Conservation (phyloP, 2,113 vertebrate genomes). For the Crotophaga sulcirostris region DNA sequence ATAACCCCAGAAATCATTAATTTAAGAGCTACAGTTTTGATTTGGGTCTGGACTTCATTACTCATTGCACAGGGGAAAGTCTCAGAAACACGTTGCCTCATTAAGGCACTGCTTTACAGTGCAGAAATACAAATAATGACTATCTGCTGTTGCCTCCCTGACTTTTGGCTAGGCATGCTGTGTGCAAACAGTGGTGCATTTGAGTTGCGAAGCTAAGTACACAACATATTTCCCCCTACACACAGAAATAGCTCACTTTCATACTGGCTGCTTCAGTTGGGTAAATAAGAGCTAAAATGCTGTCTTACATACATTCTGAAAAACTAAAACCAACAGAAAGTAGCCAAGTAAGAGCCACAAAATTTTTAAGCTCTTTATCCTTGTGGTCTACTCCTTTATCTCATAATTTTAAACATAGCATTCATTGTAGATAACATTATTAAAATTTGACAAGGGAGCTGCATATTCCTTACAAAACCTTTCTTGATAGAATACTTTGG, state of each 20-base stretch:
- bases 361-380: neutral
- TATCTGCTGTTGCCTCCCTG: neutral
- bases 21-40: neutral
- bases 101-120: neutral
- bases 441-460: neutral
- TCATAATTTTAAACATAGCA: neutral
- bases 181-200: neutral
- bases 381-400: neutral
- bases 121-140: neutral
- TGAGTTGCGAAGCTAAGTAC: neutral
- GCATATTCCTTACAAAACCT: neutral
- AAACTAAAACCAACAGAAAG: neutral
- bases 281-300: neutral
- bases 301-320: neutral
- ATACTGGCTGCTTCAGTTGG: neutral
- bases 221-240: neutral
- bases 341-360: neutral
- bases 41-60: neutral
- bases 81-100: neutral
- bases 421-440: neutral
- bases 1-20: neutral
- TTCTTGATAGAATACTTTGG: neutral
- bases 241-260: neutral
- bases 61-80: neutral
- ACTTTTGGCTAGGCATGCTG: neutral